Conservation (phyloP, 2,113 vertebrate species). For the Limnothrissa miodon region DNA sequence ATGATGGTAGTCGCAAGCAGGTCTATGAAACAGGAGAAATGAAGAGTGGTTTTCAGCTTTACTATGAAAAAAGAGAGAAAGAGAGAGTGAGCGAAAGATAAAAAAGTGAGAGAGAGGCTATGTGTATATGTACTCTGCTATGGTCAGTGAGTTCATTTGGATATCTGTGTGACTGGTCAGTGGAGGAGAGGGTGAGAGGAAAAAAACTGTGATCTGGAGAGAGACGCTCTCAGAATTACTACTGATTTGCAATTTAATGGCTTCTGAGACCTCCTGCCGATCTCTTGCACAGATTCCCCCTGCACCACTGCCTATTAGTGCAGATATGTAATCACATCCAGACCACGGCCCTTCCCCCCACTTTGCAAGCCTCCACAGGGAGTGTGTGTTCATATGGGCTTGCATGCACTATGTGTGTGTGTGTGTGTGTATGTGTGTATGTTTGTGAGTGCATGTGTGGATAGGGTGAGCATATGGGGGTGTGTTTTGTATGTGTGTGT, state of each 20-base stretch:
- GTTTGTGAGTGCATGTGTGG: neutral
- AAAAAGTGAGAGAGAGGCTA: neutral
- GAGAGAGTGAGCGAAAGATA: neutral
- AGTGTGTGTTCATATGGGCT: neutral
- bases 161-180: constrained; percentile 38
- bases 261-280: constrained; percentile 67
- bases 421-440: neutral
- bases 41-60: neutral
- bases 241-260: constrained; percentile 78
- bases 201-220: constrained; percentile 55
- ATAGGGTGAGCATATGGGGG: neutral
- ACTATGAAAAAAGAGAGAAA: neutral
- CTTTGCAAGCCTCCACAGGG: neutral
- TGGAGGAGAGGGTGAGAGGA: neutral
- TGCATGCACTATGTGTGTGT: neutral
- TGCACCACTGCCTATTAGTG: constrained; percentile 72
- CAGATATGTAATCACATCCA: constrained; percentile 71
- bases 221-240: constrained; percentile 70
- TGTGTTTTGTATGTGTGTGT: neutral
- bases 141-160: constrained; percentile 60
- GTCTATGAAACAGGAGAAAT: neutral
- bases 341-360: constrained; percentile 33
- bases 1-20: neutral
- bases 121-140: constrained; percentile 45
- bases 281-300: constrained; percentile 60